Evolutionary conservation across 2,888 invertebrate species (phyloP).

Genomic region (Saturnia pavonia): DNA sequence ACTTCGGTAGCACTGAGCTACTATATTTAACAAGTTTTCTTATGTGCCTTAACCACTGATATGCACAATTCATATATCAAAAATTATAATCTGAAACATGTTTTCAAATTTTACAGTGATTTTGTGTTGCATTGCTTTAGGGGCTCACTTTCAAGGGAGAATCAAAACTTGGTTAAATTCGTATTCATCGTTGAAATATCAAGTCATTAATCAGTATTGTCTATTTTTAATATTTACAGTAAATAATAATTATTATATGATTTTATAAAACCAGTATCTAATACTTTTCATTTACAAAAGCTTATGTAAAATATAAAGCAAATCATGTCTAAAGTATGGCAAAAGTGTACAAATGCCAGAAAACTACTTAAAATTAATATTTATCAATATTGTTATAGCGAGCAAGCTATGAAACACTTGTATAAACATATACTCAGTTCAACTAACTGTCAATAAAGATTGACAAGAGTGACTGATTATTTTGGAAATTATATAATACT

Average conservation of each 20-base stretch:
- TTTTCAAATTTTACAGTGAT: neutral
- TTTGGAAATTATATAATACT: neutral
- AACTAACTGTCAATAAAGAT: constrained; percentile 14
- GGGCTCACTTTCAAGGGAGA: neutral
- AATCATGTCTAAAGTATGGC: neutral
- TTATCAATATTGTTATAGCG: neutral
- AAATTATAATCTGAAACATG: neutral
- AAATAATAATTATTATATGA: neutral
- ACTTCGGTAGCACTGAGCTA: neutral
- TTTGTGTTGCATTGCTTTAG: neutral
- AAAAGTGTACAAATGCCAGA: neutral
- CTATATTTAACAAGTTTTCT: neutral
- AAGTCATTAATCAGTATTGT: neutral
- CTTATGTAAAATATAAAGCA: neutral
- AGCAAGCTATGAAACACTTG: neutral
- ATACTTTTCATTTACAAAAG: neutral
- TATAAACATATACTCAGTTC: constrained; percentile 8
- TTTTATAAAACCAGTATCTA: neutral
- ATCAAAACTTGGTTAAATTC: neutral
- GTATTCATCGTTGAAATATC: neutral
- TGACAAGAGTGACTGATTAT: constrained; percentile 17
- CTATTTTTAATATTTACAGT: constrained; percentile 3
- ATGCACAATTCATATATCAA: neutral
- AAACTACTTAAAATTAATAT: neutral
- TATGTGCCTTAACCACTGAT: neutral